These are phyloP conservation scores for Tachuris rubrigastra DNA, from an alignment of 2,113 vertebrate species.

Conservation along the genomic window DNA sequence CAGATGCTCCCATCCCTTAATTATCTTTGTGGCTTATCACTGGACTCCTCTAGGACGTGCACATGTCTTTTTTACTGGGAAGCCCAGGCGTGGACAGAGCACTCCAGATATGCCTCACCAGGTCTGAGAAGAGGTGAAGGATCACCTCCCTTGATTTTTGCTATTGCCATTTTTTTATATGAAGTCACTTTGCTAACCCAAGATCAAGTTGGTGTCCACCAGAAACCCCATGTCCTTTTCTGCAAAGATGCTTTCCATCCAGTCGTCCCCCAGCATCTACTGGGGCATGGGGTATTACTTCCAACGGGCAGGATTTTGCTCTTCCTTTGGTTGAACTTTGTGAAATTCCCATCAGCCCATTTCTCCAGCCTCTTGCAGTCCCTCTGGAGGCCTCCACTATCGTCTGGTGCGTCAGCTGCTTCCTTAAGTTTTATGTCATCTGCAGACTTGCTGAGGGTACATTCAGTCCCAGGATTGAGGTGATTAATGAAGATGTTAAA, in stretches of 20 bases:
- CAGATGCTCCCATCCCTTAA: not conserved
- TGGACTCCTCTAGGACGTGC: not conserved
- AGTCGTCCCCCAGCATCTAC: not conserved
- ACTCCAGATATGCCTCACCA: not conserved
- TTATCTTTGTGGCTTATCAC: not conserved
- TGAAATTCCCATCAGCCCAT: not conserved
- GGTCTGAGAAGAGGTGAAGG: not conserved
- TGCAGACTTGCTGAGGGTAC: not conserved
- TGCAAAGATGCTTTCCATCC: not conserved
- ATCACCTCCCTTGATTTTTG: not conserved
- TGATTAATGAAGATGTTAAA: not conserved
- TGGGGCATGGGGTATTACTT: not conserved
- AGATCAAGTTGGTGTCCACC: not conserved
- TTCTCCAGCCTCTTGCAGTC: not conserved
- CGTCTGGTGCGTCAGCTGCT: not conserved
- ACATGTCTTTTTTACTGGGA: not conserved
- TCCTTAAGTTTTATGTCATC: not conserved
- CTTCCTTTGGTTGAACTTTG: not conserved
- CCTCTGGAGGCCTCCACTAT: not conserved
- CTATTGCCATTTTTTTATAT: not conserved
- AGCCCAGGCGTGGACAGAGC: not conserved
- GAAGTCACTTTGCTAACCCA: not conserved
- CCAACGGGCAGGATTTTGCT: not conserved
- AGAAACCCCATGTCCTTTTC: not conserved
- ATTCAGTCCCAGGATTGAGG: rapidly evolving